These are phyloP conservation scores for Ptychadena robeensis DNA, from an alignment of 2,797 vertebrate species.

Conservation along the genomic window DNA sequence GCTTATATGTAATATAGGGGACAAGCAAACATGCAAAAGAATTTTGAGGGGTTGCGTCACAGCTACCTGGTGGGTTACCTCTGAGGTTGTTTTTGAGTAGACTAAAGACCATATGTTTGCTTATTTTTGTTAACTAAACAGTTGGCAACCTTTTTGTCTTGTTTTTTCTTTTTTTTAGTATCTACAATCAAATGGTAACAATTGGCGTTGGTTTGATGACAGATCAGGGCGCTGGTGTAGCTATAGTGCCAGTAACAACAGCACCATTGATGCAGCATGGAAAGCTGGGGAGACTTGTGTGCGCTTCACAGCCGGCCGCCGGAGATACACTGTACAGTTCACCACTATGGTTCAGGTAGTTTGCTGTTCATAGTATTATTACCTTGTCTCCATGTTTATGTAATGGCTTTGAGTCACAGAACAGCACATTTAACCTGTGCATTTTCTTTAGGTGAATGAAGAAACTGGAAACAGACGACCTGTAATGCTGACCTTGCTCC, in stretches of 20 bases:
- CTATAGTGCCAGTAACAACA: conserved; percentile 96
- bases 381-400: not conserved
- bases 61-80: too few relatives aligned
- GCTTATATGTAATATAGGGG: too few relatives aligned
- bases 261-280: conserved; percentile 95
- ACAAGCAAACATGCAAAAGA: too few relatives aligned
- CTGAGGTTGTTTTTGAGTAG: too few relatives aligned
- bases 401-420: not conserved
- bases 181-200: conserved; percentile 93
- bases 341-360: conserved; percentile 97
- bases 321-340: conserved; percentile 96
- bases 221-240: conserved; percentile 97
- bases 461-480: conserved; percentile 94
- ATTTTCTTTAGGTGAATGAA: conserved; percentile 85
- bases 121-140: not conserved
- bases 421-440: not conserved
- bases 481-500: conserved; percentile 92
- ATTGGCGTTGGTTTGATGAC: conserved; percentile 98
- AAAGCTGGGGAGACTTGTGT: conserved; percentile 92
- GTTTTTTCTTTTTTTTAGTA: conserved; percentile 80
- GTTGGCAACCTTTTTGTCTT: not conserved
- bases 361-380: not conserved
- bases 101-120: too few relatives aligned
- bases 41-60: too few relatives aligned
- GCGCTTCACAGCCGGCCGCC: conserved; percentile 91